Evolutionary conservation across 2,797 vertebrate species (phyloP).

Genomic region (Notamacropus eugenii): DNA sequence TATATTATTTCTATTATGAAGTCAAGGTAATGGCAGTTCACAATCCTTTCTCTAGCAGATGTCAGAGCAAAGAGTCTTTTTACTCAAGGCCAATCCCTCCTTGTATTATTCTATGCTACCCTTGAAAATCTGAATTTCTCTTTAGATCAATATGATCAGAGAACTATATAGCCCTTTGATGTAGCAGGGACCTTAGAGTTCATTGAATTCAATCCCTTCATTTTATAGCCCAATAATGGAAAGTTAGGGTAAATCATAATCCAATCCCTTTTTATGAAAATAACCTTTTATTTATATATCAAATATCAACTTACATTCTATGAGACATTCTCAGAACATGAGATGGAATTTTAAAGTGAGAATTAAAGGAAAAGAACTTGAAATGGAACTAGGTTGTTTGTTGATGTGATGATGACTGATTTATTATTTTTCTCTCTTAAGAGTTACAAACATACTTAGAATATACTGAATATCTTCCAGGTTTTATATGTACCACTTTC

Average conservation of each 20-base stretch:
- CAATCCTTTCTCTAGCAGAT: not conserved
- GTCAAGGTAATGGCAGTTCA: not conserved
- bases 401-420: not conserved
- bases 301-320: not conserved
- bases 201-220: not conserved
- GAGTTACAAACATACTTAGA: not conserved
- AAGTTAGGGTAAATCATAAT: not conserved
- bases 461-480: not conserved
- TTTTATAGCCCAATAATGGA: not conserved
- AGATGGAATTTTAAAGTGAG: not conserved
- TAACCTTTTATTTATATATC: not conserved
- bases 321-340: not conserved
- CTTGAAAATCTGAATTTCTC: not conserved
- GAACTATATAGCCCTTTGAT: not conserved
- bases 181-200: not conserved
- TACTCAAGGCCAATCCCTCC: not conserved
- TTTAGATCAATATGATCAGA: not conserved
- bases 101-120: not conserved
- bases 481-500: not conserved
- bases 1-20: not conserved
- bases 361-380: not conserved
- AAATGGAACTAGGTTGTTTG: not conserved
- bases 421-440: not conserved
- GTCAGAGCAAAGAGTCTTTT: not conserved
- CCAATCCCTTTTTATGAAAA: not conserved